phyloP scores from a whole-genome alignment of 2,888 invertebrate genomes.

The Chymomyza caudatula region DNA sequence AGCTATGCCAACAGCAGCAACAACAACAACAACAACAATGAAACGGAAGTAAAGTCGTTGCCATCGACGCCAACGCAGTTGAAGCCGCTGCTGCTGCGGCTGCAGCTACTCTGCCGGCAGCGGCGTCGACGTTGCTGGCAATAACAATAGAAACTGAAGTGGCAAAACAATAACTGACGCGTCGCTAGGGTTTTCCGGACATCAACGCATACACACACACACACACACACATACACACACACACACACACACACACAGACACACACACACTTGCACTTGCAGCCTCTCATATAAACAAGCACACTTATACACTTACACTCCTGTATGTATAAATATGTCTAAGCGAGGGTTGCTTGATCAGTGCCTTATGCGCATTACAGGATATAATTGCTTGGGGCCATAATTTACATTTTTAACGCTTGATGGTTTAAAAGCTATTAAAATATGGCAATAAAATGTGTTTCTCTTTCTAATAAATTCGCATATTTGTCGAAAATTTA shows the following conservation, averaged over 20 bases:
- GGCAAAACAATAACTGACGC: constrained; percentile 71
- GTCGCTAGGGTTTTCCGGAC: constrained; percentile 63
- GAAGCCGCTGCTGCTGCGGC: constrained; percentile 17
- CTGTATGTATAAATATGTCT: constrained; percentile 7
- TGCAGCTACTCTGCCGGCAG: constrained; percentile 10
- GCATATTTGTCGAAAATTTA: background rate
- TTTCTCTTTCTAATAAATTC: too few relatives aligned
- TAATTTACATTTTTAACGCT: background rate
- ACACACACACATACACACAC: constrained; percentile 18
- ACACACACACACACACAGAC: constrained; percentile 21
- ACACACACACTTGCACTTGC: constrained; percentile 18
- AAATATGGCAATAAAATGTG: background rate
- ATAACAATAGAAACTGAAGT: constrained; percentile 71
- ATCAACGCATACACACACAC: constrained; percentile 32
- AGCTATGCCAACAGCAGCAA: constrained; percentile 22
- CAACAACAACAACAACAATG: constrained; percentile 17
- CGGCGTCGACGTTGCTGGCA: constrained; percentile 42
- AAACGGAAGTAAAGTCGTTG: constrained; percentile 58
- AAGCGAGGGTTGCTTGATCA: constrained; percentile 18
- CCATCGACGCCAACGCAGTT: constrained; percentile 42
- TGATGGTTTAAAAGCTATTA: background rate
- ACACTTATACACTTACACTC: background rate
- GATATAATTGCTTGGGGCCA: background rate
- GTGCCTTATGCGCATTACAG: background rate
- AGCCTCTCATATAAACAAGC: background rate